Evolutionary conservation across 2,888 invertebrate genomes (phyloP).

Genomic region (Mesorhabditis spiculigera): DNA sequence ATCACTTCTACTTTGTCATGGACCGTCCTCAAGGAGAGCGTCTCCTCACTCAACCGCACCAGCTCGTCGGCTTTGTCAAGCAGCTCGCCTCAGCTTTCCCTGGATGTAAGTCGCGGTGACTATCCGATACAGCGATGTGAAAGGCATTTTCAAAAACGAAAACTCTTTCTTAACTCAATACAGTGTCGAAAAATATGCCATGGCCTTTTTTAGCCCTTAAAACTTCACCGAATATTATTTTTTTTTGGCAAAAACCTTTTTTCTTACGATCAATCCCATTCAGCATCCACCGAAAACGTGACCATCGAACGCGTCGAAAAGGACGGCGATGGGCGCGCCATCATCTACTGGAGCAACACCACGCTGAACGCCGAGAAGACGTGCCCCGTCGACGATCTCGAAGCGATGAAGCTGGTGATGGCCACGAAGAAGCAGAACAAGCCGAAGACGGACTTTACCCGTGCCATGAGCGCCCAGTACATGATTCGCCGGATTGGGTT

Average conservation of each 20-base stretch:
- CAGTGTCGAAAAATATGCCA: too few species aligned
- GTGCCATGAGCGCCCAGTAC: conserved; percentile 44
- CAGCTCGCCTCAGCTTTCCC: conserved; percentile 10
- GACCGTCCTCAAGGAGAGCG: conserved; percentile 23
- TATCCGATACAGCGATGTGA: too few species aligned
- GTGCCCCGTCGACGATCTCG: conserved; percentile 35
- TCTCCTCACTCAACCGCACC: conserved; percentile 20
- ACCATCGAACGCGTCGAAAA: background rate
- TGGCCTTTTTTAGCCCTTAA: too few species aligned
- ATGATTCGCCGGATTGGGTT: conserved; percentile 36
- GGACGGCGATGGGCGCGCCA: conserved; percentile 3
- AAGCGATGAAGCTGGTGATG: conserved; percentile 34
- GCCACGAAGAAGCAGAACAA: conserved; percentile 31
- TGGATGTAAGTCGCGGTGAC: background rate
- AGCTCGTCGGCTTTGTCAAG: conserved; percentile 21
- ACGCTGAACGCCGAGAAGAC: conserved; percentile 23
- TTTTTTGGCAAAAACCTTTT: background rate
- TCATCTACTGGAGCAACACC: conserved; percentile 35
- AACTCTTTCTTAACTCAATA: too few species aligned
- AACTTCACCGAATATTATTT: too few species aligned
- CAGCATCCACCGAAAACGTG: background rate
- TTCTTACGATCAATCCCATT: background rate
- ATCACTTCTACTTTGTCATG: conserved; percentile 29
- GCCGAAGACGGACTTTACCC: conserved; percentile 37
- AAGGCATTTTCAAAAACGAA: too few species aligned